Base-by-base conservation (phyloP, 2,797 vertebrate genomes). In the Hyperoplus immaculatus region DNA sequence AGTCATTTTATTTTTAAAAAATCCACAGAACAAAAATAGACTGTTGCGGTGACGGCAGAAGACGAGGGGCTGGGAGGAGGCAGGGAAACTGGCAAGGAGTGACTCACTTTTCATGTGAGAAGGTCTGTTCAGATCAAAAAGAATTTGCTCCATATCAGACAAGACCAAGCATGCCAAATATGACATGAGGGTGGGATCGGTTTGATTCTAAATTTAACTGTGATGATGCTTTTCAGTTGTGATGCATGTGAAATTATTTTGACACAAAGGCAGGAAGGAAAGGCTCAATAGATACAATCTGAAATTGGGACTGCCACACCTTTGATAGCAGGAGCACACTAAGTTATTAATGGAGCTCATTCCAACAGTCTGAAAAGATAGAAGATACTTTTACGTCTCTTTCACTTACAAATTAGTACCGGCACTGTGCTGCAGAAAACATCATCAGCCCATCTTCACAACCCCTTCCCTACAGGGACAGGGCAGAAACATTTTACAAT, bases 21-120 rank as follows among this genome's bases (percentile, higher is more conserved):
- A 58, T 79, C 16, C 21, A n/a, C 41, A 42, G 81, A 72, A 69
- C 83, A 50, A 85, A 89, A 88, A 90, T 81, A 90, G 83, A 82
- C 15, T 7, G 9, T 0, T 18, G 54, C 12, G 0, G 41, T 72
- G 80, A 78, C 50, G 70, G 47, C 88, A 91, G 83, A 79, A 79
- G 83, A 80, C 29, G 5, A 45, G 38, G 46, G 77, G 71, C 61
- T 69, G 67, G 60, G 70, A 51, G 71, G 84, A 77, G 50, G 80
- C 39, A 65, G 43, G 64, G 58, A 67, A 80, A 66, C 77, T 85
- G 67, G 64, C 5, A 4, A 46, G 2, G 36, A 71, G 74, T 95
- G 92, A 94, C 67, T 95, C 93, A 94, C 85, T 72, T 51, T 57
- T 55, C 78, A 77, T 82, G 74, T n/a, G 53, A 88, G 76, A 92